These are phyloP conservation scores for Onychomys torridus DNA, from an alignment of 2,797 vertebrate genomes.

Conservation along the genomic window DNA sequence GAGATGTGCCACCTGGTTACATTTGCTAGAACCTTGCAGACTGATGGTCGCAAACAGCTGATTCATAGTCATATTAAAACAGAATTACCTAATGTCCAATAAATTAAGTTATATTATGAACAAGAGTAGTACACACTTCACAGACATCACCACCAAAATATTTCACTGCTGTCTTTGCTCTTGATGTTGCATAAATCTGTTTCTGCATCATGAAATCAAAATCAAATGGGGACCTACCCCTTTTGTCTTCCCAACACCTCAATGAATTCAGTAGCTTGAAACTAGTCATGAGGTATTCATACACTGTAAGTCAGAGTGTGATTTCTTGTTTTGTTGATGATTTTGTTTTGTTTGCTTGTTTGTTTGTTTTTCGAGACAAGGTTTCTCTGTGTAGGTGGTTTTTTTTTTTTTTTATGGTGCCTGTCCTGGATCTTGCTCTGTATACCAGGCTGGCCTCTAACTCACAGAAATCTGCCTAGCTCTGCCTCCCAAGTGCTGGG, in stretches of 20 bases:
- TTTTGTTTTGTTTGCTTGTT: background rate
- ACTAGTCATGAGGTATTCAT: background rate
- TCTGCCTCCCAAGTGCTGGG: too few relatives aligned
- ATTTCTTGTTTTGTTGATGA: conserved; percentile 1
- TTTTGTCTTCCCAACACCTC: background rate
- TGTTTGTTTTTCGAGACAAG: too few relatives aligned
- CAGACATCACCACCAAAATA: background rate
- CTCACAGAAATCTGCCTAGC: too few relatives aligned
- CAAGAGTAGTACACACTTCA: background rate
- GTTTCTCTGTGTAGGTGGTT: too few relatives aligned
- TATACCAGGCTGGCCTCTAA: too few relatives aligned
- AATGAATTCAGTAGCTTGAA: background rate
- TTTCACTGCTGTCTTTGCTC: background rate
- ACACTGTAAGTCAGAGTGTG: background rate
- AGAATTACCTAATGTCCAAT: background rate
- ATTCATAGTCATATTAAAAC: background rate
- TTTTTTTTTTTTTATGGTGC: too few relatives aligned
- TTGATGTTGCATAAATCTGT: background rate
- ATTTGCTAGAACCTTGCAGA: background rate
- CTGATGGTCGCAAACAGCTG: background rate
- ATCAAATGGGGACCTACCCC: too few relatives aligned
- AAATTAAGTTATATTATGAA: background rate
- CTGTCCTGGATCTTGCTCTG: too few relatives aligned
- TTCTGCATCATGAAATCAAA: background rate
- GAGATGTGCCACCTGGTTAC: background rate